phyloP scores from a whole-genome alignment of 1,140 invertebrate species.

The Mercenaria mercenaria region DNA sequence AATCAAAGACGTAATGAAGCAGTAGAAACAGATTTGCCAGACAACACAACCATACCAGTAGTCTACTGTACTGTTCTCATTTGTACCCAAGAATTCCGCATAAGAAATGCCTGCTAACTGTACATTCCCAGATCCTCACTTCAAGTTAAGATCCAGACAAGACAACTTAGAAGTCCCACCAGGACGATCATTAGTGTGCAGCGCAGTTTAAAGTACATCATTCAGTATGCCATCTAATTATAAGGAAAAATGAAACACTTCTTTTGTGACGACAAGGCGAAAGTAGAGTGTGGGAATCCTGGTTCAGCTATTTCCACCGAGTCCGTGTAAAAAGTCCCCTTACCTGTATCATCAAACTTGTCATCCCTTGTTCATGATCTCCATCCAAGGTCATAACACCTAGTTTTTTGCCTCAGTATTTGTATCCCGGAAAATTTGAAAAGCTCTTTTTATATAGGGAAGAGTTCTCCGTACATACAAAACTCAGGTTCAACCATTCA shows the following conservation, averaged over 20 bases:
- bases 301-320: not conserved
- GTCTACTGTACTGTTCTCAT: conserved; percentile 44
- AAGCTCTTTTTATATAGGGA: conserved; percentile 7
- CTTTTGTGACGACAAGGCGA: not conserved
- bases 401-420: not conserved
- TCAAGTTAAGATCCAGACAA: conserved; percentile 53
- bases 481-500: not conserved
- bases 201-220: conserved; percentile 59
- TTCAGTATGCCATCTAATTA: not conserved
- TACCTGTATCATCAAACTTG: not conserved
- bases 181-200: conserved; percentile 69
- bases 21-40: not conserved
- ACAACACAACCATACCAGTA: conserved; percentile 55
- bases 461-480: not conserved
- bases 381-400: not conserved
- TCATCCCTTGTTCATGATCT: not conserved
- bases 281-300: not conserved
- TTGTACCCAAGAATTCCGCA: conserved; percentile 55
- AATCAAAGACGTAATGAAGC: conserved; percentile 52
- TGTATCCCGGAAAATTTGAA: not conserved
- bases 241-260: not conserved
- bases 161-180: conserved; percentile 60
- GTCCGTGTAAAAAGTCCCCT: not conserved
- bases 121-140: conserved; percentile 32
- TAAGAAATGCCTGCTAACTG: conserved; percentile 37